A percentile compares a stretch with the other conserved stretches of the same genome.
Evolutionary conservation across 2,888 invertebrate species (phyloP).

Genomic region (Dendrolimus houi): DNA sequence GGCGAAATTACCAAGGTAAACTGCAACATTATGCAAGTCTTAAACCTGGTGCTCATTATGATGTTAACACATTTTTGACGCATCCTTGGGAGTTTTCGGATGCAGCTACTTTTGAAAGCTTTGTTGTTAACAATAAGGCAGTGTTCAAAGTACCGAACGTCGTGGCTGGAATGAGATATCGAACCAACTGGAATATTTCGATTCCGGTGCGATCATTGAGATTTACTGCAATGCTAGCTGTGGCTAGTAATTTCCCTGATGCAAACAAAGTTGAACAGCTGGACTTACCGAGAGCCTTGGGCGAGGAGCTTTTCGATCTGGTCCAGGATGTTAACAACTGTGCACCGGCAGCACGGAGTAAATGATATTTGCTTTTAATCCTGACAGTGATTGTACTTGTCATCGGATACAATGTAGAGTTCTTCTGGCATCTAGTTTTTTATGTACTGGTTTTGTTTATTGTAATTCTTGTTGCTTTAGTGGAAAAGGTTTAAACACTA

Average conservation of each 20-base stretch:
- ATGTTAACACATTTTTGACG: conserved; percentile 85
- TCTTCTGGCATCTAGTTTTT: not conserved
- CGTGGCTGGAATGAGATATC: conserved; percentile 40
- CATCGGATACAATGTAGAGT: not conserved
- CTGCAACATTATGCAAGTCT: conserved; percentile 78
- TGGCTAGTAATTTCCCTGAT: conserved; percentile 47
- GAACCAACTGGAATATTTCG: conserved; percentile 69
- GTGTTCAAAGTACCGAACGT: conserved; percentile 58
- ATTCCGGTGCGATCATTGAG: conserved; percentile 68
- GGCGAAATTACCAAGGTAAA: conserved; percentile 85
- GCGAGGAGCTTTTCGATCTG: conserved; percentile 41
- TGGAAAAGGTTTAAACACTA: not conserved
- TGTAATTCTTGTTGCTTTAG: not conserved
- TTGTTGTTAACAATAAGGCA: conserved; percentile 69
- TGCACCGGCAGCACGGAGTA: not conserved
- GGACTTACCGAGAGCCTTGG: conserved; percentile 54
- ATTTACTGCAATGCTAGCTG: conserved; percentile 51
- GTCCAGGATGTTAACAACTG: conserved; percentile 4
- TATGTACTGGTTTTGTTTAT: not conserved
- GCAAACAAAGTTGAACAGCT: conserved; percentile 42
- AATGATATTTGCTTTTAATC: not conserved
- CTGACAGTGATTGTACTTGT: not conserved
- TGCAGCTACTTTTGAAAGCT: conserved; percentile 79
- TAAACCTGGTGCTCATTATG: conserved; percentile 68
- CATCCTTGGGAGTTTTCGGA: conserved; percentile 93